A percentile compares a stretch with the other conserved stretches of the same genome.
These are phyloP conservation scores for Lithobates pipiens DNA, from an alignment of 2,797 vertebrate species.

Conservation along the genomic window DNA sequence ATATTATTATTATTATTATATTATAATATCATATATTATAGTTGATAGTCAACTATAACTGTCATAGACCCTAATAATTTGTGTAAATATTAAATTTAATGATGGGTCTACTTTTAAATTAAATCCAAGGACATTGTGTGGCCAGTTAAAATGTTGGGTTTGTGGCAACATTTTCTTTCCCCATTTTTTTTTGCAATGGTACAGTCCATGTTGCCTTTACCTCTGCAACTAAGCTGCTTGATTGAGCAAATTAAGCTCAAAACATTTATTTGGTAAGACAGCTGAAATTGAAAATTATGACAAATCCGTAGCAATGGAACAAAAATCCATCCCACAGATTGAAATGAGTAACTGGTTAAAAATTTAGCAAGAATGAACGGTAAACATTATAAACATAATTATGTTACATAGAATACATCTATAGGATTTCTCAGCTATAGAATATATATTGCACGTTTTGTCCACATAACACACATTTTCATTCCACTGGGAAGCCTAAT, in stretches of 20 bases:
- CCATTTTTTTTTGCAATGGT: neutral
- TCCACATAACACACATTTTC: slow-evolving; percentile 25
- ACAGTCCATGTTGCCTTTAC: neutral
- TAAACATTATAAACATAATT: slow-evolving; percentile 1
- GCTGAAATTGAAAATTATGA: neutral
- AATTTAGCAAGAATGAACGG: neutral
- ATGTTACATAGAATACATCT: neutral
- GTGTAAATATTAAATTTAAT: no score
- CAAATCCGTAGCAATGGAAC: neutral
- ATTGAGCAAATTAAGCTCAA: neutral
- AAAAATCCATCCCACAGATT: neutral
- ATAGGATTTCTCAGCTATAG: neutral
- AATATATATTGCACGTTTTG: slow-evolving; percentile 19
- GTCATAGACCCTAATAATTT: no score
- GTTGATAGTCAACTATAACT: no score
- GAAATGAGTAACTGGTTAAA: neutral
- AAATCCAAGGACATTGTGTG: no score
- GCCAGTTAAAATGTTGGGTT: no score
- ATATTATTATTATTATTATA: no score
- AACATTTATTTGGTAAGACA: neutral
- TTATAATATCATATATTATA: no score
- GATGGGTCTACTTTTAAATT: no score
- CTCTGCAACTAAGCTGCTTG: neutral
- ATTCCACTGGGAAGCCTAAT: slow-evolving; percentile 31
- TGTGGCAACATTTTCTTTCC: no score